phyloP scores from a whole-genome alignment of 2,888 invertebrate species.

The Eustalomyia histrio region DNA sequence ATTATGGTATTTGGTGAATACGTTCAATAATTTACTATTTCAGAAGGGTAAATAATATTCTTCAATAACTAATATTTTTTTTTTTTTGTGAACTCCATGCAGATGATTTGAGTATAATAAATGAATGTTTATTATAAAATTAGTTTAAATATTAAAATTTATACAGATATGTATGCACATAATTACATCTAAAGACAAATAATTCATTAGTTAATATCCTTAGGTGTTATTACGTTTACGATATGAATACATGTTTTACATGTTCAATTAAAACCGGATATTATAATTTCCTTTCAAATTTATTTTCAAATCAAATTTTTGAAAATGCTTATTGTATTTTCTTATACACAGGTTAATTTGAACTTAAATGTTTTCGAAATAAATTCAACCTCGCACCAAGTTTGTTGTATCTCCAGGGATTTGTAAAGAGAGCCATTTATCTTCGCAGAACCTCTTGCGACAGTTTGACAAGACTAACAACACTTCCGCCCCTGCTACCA shows the following conservation, averaged over 20 bases:
- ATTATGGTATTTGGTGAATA: too few species aligned
- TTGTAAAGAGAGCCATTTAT: conserved; percentile 79
- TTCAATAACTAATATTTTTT: background rate
- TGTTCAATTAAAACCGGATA: conserved; percentile 60
- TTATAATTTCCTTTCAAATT: conserved; percentile 63
- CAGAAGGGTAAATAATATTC: too few species aligned
- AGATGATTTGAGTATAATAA: conserved; percentile 28
- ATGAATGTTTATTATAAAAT: conserved; percentile 52
- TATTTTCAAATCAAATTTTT: conserved; percentile 18
- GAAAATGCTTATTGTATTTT: background rate
- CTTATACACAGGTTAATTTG: background rate
- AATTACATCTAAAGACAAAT: conserved; percentile 21
- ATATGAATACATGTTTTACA: conserved; percentile 4
- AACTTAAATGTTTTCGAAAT: background rate
- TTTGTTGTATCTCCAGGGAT: conserved; percentile 47
- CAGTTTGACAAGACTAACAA: conserved; percentile 66
- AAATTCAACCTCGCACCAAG: conserved; percentile 5
- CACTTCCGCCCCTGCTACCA: conserved; percentile 41
- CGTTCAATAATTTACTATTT: too few species aligned
- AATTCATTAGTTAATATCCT: conserved; percentile 60
- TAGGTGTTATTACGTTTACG: conserved; percentile 24
- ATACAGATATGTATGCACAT: too few species aligned
- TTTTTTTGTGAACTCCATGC: background rate
- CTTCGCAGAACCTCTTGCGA: conserved; percentile 75
- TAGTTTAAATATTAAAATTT: conserved; percentile 42